Percentiles rank a stretch among this genome's conserved stretches.
These are phyloP conservation scores for Drosophila subobscura DNA, from an alignment of 1,140 invertebrate genomes.

Conservation along the genomic window DNA sequence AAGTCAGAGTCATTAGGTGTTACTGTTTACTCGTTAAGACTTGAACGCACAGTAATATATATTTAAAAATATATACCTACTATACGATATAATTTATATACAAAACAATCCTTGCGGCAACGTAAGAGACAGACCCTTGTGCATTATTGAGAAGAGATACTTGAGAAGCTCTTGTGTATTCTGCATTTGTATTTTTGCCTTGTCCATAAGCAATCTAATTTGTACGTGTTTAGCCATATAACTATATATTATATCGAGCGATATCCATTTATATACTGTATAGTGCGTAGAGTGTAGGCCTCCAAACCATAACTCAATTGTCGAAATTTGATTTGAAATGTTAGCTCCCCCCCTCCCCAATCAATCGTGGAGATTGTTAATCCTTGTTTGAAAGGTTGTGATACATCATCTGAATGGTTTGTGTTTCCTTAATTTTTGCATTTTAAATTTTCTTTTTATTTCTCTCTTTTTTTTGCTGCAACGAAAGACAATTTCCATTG, in stretches of 20 bases:
- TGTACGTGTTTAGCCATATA: constrained; percentile 76
- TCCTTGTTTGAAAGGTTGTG: constrained; percentile 78
- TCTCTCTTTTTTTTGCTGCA: constrained; percentile 9
- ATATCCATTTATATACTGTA: constrained; percentile 51
- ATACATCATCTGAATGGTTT: constrained; percentile 65
- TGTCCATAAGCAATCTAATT: constrained; percentile 68
- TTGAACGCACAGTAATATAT: constrained; percentile 76
- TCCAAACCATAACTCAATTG: constrained; percentile 59
- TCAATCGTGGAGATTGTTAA: constrained; percentile 54
- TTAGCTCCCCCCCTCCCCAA: constrained; percentile 5
- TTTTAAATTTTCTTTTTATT: constrained; percentile 22
- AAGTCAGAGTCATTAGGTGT: constrained; percentile 58
- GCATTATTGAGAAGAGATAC: constrained; percentile 38
- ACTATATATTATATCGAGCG: constrained; percentile 49
- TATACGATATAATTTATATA: constrained; percentile 22
- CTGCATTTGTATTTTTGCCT: constrained; percentile 80
- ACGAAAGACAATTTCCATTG: constrained; percentile 48
- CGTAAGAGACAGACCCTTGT: constrained; percentile 31
- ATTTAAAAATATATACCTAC: constrained; percentile 13
- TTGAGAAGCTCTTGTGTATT: constrained; percentile 48
- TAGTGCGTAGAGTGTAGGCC: constrained; percentile 59
- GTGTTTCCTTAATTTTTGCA: constrained; percentile 71
- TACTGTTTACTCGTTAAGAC: constrained; percentile 68
- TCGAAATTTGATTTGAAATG: constrained; percentile 59
- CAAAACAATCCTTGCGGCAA: constrained; percentile 35